Evolutionary conservation across 2,797 vertebrate species (phyloP), one percentile per base, ranked within the genome.

Genomic region (Microctenopoma stevenorrisi): DNA sequence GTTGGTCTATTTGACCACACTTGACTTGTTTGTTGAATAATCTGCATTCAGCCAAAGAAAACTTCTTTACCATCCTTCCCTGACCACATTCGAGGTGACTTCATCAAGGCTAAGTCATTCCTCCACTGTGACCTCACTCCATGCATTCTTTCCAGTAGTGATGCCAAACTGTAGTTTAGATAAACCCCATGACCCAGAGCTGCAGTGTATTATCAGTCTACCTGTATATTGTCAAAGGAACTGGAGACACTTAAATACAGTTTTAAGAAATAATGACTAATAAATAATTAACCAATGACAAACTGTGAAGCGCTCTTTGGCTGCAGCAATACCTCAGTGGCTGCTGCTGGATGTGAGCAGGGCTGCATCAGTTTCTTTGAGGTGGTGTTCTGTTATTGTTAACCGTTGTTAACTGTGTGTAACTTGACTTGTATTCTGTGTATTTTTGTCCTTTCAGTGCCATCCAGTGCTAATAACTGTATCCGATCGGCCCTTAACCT

Each of bases 361-460:
- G 82, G 74, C 78, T 70, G 86, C 79, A 88, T 92, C 89, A 87
- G 92, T 94, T 94, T 86, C 93, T 91, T 82, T 83, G 58, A 88
- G 84, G 68, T 79, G 65, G 71, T 83, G 80, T 92, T 82, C 62
- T 47, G 81, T 88, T 86, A 75, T 59, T 69, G 89, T 90, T 80
- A 68, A 86, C 81, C n/a, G 38, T 86, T 71, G 81, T 84, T 83
- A 79, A 81, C 68, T 78, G 87, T 92, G 86, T 85, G 88, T 87
- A 89, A 92, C 76, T 88, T 1, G 70, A 91, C 78, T 22, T 85
- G 84, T 90, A 84, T 67, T 76, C 53, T 74, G 81, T 92, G 88
- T 88, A 81, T 83, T 89, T 90, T 81, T 90, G 91, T 95, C 91
- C 88, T 93, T 91, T 86, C 80, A 93, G 91, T 94, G 90, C 88